Evolutionary conservation across 37 sponge, comb jelly and placozoan species (phyloP).

Genomic region (Crambe crambe): DNA sequence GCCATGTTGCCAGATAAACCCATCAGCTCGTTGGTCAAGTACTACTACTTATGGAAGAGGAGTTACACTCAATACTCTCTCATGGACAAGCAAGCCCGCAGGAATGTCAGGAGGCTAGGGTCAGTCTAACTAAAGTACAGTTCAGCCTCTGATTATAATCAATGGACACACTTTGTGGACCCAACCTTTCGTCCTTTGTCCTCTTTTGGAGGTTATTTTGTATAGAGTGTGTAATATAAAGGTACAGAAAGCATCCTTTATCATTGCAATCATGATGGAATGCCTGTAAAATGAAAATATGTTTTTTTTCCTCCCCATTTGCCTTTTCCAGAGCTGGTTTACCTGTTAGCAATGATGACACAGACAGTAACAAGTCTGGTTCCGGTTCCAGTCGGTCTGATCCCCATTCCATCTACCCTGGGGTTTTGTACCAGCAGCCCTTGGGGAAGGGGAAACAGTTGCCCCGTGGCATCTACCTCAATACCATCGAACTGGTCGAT

Average conservation of each 20-base stretch:
- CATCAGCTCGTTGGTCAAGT: conserved; percentile 74
- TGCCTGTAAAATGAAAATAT: no score
- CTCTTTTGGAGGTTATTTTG: no score
- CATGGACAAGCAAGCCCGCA: conserved; percentile 73
- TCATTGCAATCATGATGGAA: neutral
- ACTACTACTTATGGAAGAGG: conserved; percentile 88
- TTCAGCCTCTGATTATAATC: neutral
- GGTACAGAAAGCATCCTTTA: neutral
- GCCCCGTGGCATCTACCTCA: conserved; percentile 44
- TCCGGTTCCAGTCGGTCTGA: conserved; percentile 25
- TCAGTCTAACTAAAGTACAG: conserved; percentile 7
- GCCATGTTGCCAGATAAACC: conserved; percentile 85
- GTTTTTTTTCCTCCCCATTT: no score
- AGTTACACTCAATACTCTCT: conserved; percentile 57
- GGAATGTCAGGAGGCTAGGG: conserved; percentile 39
- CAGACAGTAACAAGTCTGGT: conserved; percentile 46
- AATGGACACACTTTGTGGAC: neutral
- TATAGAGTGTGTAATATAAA: no score
- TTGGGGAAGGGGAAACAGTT: conserved; percentile 60
- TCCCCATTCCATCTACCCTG: neutral
- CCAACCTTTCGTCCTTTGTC: no score
- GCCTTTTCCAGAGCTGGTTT: conserved; percentile 28
- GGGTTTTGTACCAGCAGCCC: conserved; percentile 12
- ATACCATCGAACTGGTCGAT: conserved; percentile 34
- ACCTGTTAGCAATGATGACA: conserved; percentile 40